Base-by-base conservation (phyloP, 2,113 vertebrate genomes). In the Mohoua ochrocephala region DNA sequence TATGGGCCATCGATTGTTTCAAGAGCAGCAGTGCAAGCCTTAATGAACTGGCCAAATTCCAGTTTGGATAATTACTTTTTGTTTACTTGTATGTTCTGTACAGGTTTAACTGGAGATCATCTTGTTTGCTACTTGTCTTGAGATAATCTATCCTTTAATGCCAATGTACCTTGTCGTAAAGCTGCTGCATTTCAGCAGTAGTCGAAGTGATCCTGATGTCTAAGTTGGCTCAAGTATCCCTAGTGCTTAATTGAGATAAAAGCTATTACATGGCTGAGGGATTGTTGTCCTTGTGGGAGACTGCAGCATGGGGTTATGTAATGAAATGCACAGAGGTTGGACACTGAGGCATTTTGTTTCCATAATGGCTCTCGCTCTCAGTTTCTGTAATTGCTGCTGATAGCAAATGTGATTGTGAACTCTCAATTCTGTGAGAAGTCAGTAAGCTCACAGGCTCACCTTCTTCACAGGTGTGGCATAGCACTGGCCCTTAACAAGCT, bases 401-500 rank as follows among this genome's bases (percentile, higher is more conserved):
- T 45, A 84, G 63, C 15, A 84, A 35, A 76, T 59, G 52, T 67
- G 73, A 35, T 21, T 61, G 53, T 75, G 60, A 67, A 47, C 54
- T 85, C 42, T 61, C 75, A 35, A 6, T 83, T 42, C 31, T 76
- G 33, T 35, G 10, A 31, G 14, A 67, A 49, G 59, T 50, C 61
- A 49, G 27, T 26, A 61, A 90, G 37, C 47, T 88, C 27, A 84
- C 30, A 54, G 44, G 27, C 20, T 91, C 28, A 11, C 69, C 10
- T 1, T 82, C 78, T 89, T 80, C 44, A 15, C 96, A 99, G 99
- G 97, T 99, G 99, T 97, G 99, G 99, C 81, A 98, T 99, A 70
- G 99, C 99, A 59, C 95, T 99, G 97, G 98, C 99, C 81, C 97
- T 99, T 83, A 99, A 99, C 97, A 99, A 99, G 92, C 98, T 99